Base-by-base conservation (phyloP, 2,888 invertebrate species). In the Chymomyza procnemis region DNA sequence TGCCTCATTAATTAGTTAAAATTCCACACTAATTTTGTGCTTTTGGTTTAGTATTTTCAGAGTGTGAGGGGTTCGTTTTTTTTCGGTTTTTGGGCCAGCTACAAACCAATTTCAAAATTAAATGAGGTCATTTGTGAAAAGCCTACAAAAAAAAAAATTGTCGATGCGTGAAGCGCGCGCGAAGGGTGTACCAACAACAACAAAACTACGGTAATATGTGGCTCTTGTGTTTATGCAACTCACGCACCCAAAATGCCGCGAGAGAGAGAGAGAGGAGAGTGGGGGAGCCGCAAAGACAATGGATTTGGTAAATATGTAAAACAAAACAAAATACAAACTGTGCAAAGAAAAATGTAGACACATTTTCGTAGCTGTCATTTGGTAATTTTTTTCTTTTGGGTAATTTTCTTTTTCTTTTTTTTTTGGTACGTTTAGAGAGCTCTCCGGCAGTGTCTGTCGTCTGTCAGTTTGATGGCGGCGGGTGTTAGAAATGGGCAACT, bases 101-200 rank as follows among this genome's bases (percentile, higher is more conserved):
- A 21, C 54, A 18, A 54, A 16, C 26, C 56, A 56, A 56, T 56
- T 56, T 56, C 12, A 30, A 56, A 56, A 21, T 16, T 30, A 30
- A 56, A 56, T 56, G 56, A 56, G 26, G 26, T 56, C 56, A 56
- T 56, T 56, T 56, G 56, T 56, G 56, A 30, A 26, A 22, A 22
- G 56, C 26, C 56, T 18, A 75, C 86, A 84, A 78, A 80, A 41
- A 41, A 30, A 34, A 8, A 41, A 86, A 82, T 87, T 71, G 78
- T 66, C 71, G 54, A 19, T 14, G 54, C 18, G 47, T 57, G 22
- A 57, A 57, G 18, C 30, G 34, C 8, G 34, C 8, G 30, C 18
- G n/a, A 41, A 41, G 34, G 34, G 22, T 55, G 19, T 21, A 21
- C 22, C 22, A 55, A 19, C 19, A 55, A 55, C 9, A 55, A 55